A percentile compares a stretch with the other conserved stretches of the same genome.
Evolutionary conservation across 2,888 invertebrate species (phyloP).

Genomic region (Drosophila suboccidentalis): DNA sequence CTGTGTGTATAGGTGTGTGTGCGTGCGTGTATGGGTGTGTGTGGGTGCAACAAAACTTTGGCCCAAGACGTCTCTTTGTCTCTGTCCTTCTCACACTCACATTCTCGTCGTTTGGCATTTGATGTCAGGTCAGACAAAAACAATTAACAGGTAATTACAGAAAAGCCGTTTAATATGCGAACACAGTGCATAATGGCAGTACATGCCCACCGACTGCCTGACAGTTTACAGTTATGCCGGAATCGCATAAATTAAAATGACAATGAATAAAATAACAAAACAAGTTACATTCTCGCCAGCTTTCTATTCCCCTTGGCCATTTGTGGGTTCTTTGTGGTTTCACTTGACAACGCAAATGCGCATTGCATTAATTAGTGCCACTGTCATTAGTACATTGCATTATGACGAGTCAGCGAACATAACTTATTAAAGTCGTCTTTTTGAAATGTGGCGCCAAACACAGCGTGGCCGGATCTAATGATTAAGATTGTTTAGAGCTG

Average conservation of each 20-base stretch:
- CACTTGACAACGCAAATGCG: conserved; percentile 30
- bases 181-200: neutral
- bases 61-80: conserved; percentile 11
- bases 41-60: conserved; percentile 27
- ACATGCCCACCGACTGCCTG: neutral
- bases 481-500: neutral
- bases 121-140: conserved; percentile 46
- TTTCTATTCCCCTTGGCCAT: conserved; percentile 60
- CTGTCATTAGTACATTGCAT: conserved; percentile 2
- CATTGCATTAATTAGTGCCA: conserved; percentile 40
- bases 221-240: conserved; percentile 48
- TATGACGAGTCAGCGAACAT: neutral
- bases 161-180: conserved; percentile 48
- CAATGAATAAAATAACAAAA: conserved; percentile 20
- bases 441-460: conserved; percentile 29
- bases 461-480: conserved; percentile 6
- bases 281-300: conserved; percentile 50
- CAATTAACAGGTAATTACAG: conserved; percentile 57
- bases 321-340: conserved; percentile 48
- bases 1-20: conserved; percentile 10
- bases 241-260: conserved; percentile 49
- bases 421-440: neutral
- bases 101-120: conserved; percentile 39
- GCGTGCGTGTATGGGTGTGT: conserved; percentile 1
- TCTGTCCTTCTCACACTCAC: conserved; percentile 19